Percentiles rank a stretch among this genome's conserved stretches.
These are phyloP conservation scores for Trididemnum miniatum DNA, from an alignment of 23 tunicate species.

Conservation along the genomic window DNA sequence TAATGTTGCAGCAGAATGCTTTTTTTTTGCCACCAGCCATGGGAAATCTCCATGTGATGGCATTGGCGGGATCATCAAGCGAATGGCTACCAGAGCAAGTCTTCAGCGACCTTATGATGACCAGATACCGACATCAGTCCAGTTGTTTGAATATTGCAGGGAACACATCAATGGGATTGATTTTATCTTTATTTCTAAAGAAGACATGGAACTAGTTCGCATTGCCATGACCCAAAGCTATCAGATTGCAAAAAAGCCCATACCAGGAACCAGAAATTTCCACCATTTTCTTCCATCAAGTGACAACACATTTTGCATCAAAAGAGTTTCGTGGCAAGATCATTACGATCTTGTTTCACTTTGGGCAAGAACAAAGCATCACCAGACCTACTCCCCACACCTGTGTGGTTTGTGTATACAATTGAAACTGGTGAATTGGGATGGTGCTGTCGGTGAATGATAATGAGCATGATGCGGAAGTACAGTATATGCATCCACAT, in stretches of 20 bases:
- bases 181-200: constrained; percentile 24
- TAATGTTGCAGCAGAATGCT: constrained; percentile 29
- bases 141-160: constrained; percentile 25
- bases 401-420: constrained; percentile 26
- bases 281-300: constrained; percentile 30
- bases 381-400: constrained; percentile 30
- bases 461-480: too few relatives aligned
- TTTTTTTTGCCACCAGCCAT: constrained; percentile 37
- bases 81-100: constrained; percentile 30
- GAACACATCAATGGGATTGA: constrained; percentile 24
- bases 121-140: constrained; percentile 30
- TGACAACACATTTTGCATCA: constrained; percentile 29
- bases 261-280: constrained; percentile 36
- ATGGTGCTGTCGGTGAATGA: too few relatives aligned
- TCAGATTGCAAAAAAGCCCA: constrained; percentile 15
- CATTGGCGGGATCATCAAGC: constrained; percentile 34
- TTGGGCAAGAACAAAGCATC: constrained; percentile 19
- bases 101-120: constrained; percentile 31
- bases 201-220: constrained; percentile 22
- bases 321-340: constrained; percentile 28
- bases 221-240: constrained; percentile 11
- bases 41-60: constrained; percentile 38
- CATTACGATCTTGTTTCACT: constrained; percentile 35
- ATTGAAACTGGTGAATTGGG: too few relatives aligned
- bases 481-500: too few relatives aligned